Evolutionary conservation across 92 coral and sea anemone species (phyloP), one percentile per base, ranked within the genome.

Genomic region (Parazoanthus swiftii): DNA sequence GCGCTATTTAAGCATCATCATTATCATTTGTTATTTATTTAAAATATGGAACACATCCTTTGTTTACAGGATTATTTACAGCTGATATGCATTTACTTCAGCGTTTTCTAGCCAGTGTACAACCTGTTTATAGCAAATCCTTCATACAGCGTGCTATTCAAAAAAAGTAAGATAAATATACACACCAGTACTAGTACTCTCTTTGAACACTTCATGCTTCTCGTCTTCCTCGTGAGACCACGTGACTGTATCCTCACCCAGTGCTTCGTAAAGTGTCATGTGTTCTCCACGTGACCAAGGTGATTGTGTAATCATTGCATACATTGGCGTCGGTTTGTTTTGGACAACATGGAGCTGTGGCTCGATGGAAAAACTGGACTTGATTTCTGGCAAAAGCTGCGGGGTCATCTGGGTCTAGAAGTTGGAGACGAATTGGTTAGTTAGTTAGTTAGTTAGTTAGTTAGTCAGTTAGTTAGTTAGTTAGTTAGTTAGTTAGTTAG

Each of bases 211-310:
- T 78, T 10, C 7, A 7, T 26, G 35, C 20, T 23, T 20, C 23
- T 6, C 72, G 16, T 56, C 48, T 51, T 5, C 83, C 20, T 50
- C 83, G 21, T 35, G 16, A 37, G n/a, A 7, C 48, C 50, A 38
- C 46, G 74, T 6, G 48, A 77, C 26, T 9, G 25, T 39, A 3
- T 23, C 11, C 7, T 66, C 26, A 36, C 51, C 48, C 85, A 81
- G 7, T 81, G 85, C 42, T 63, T 81, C 85, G 74, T 81, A 81
- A 20, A 81, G 54, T 6, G 85, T 81, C 85, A 81, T 36, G 25
- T 59, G 85, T 16, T 81, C 18, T 5, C 10, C 74, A 58, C 85
- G 74, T 21, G 74, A 35, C 43, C 20, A n/a, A 8, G 11, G 16
- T 58, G 85, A 37, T 15, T 29, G 72, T 26, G 33, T 81, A 8